Conservation (phyloP, 2,888 invertebrate genomes). For the Leucozona laternaria region DNA sequence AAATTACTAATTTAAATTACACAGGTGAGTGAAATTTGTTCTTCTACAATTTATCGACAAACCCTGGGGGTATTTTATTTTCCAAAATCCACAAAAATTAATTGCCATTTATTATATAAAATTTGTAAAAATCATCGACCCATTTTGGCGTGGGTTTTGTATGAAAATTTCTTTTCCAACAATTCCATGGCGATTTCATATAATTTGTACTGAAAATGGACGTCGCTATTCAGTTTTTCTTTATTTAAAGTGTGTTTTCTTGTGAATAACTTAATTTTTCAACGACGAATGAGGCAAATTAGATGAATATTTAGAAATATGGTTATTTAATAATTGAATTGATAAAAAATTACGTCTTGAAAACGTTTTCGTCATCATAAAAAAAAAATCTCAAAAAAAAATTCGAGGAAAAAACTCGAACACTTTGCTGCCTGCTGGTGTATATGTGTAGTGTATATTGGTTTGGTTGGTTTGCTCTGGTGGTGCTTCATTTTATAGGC, state of each 20-base stretch:
- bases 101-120: constrained; percentile 77
- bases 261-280: constrained; percentile 32
- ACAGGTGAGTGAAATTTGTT: constrained; percentile 78
- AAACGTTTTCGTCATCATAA: constrained; percentile 74
- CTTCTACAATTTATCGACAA: constrained; percentile 77
- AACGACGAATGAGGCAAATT: constrained; percentile 26
- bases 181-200: constrained; percentile 75
- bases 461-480: constrained; percentile 55
- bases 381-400: constrained; percentile 68
- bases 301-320: constrained; percentile 50
- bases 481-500: constrained; percentile 43
- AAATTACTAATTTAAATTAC: constrained; percentile 75
- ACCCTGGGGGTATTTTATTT: constrained; percentile 78
- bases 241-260: constrained; percentile 26
- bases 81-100: constrained; percentile 77
- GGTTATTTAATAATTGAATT: constrained; percentile 72
- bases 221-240: constrained; percentile 24
- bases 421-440: constrained; percentile 21
- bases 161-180: constrained; percentile 72
- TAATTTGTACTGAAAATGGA: constrained; percentile 68
- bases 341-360: constrained; percentile 71
- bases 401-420: constrained; percentile 66
- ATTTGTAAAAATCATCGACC: constrained; percentile 76
- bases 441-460: constrained; percentile 52
- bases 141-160: constrained; percentile 77